phyloP scores from a whole-genome alignment of 2,113 vertebrate genomes.

The Rhizomys pruinosus region DNA sequence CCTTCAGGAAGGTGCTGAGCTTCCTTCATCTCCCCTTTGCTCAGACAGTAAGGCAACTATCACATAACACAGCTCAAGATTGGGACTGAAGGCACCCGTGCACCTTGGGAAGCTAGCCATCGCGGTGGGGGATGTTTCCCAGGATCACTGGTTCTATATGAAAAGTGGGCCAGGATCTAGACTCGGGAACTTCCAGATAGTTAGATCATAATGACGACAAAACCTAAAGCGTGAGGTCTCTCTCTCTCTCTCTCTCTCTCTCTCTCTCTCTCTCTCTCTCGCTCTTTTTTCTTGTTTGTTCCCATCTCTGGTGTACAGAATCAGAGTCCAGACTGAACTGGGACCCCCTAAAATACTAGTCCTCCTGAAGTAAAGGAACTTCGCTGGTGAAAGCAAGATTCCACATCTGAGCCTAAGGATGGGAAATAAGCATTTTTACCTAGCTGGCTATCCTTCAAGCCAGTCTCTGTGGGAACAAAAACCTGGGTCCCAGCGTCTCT shows the following conservation, averaged over 20 bases:
- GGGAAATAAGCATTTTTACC: not conserved
- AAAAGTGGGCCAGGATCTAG: not conserved
- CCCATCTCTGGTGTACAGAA: not conserved
- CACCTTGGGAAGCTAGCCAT: too few species aligned
- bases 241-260: not conserved
- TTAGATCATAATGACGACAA: not conserved
- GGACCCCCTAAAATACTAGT: not conserved
- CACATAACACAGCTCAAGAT: not conserved
- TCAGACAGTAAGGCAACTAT: not conserved
- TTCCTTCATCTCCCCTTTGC: not conserved
- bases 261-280: not conserved
- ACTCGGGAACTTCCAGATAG: not conserved
- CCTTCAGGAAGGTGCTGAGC: not conserved
- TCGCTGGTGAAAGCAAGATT: not conserved
- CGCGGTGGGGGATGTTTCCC: not conserved
- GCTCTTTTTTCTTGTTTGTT: not conserved
- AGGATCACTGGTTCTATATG: not conserved
- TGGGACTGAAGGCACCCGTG: not conserved
- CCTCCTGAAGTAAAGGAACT: constrained; percentile 14
- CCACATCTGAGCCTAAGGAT: not conserved
- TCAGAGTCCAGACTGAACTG: constrained; percentile 8
- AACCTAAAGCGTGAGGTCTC: not conserved
- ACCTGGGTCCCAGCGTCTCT: not conserved
- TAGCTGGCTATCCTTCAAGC: not conserved
- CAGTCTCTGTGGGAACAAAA: not conserved